These are phyloP conservation scores for Hemichromis elongatus DNA, from an alignment of 2,113 vertebrate species.

Conservation along the genomic window DNA sequence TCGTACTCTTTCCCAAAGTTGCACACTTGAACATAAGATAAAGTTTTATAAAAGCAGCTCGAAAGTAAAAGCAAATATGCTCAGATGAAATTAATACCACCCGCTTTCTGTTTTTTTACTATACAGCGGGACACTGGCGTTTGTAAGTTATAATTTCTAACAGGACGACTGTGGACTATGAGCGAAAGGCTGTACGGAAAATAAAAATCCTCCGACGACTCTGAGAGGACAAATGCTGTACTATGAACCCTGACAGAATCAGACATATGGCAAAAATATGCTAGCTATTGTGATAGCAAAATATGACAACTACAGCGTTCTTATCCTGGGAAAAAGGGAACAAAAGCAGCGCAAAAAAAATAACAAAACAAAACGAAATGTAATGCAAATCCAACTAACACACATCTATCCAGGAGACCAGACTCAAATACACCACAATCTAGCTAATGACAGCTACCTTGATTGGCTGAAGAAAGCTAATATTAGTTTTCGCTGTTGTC, in stretches of 20 bases:
- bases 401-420: not conserved
- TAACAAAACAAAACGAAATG: not conserved
- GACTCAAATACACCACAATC: constrained; percentile 6
- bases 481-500: constrained; percentile 74
- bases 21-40: not conserved
- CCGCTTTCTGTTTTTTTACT: not conserved
- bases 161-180: not conserved
- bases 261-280: constrained; percentile 16
- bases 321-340: not conserved
- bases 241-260: not conserved
- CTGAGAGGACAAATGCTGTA: not conserved
- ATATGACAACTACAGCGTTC: constrained; percentile 30
- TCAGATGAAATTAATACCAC: not conserved
- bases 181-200: not conserved
- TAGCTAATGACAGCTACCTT: constrained; percentile 39
- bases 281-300: constrained; percentile 15
- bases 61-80: not conserved
- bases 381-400: not conserved
- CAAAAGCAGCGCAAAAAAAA: not conserved
- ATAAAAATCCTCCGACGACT: not conserved
- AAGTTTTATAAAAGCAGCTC: not conserved
- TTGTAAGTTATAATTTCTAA: not conserved
- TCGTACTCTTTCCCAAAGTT: not conserved
- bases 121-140: not conserved
- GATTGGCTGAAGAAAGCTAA: constrained; percentile 58